Evolutionary conservation across 2,888 invertebrate species (phyloP), one percentile per base, ranked within the genome.

Genomic region (Gymnoscelis rufifasciata): DNA sequence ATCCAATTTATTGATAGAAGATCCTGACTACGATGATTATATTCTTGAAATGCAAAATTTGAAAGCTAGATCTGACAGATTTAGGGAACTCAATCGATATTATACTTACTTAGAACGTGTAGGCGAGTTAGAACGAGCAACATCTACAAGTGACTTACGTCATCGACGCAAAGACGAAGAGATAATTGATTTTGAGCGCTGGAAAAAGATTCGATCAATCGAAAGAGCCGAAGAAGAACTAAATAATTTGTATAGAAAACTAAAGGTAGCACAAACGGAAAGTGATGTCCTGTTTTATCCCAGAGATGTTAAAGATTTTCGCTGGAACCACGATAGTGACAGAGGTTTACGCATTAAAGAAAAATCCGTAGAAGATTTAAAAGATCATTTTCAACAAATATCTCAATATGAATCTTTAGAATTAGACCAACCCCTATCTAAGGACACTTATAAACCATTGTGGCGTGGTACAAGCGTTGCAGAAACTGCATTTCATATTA

Each of bases 51-150:
- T 93, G 63, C 75, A 92, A 62, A 90, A 92, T 45, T 90, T 92
- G 1, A 91, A 91, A 57, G 89, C 89, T 40, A 92, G 92, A 72
- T 95, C 94, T 0, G 93, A 93, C 46, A 90, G 94, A 51, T 97
- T 97, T 75, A 91, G 93, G 38, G 96, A 96, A 60, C 86, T 97
- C 1, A 94, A 95, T 68, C 92, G 93, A 44, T 95, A 97, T 72
- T 97, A 97, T 71, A 89, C 92, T 24, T 95, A 94, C 56, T 88
- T 97, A 51, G 97, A 97, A 77, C 90, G 96, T 61, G 93, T 97
- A 38, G 94, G 93, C 0, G 92, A 95, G 63, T 75, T 97, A 45
- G 96, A 97, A 78, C 91, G 91, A 57, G 92, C 93, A 0, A 93
- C 95, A 3, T 94, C 93, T 0, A 90, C 89, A 0, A 88, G 89